These are phyloP conservation scores for Hylaeus anthracinus DNA, from an alignment of 1,140 invertebrate genomes.

Conservation along the genomic window DNA sequence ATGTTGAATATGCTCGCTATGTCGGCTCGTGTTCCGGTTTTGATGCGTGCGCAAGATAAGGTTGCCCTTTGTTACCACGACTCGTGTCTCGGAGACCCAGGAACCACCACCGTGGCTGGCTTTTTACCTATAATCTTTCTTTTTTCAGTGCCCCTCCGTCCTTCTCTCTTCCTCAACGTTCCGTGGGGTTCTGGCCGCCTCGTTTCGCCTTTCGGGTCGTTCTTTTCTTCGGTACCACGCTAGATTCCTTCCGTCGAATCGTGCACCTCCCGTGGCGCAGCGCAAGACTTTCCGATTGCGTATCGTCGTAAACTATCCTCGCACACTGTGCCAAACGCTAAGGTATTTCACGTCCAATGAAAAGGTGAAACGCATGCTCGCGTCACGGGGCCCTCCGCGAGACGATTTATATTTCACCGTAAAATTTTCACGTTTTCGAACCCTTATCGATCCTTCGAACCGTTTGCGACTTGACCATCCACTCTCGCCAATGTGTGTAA, in stretches of 20 bases:
- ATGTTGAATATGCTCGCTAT: conserved; percentile 79
- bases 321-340: neutral
- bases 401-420: too few species aligned
- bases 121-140: conserved; percentile 57
- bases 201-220: neutral
- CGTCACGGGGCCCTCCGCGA: too few species aligned
- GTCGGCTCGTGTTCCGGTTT: conserved; percentile 73
- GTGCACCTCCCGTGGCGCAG: conserved; percentile 38
- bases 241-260: conserved; percentile 48
- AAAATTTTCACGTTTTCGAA: too few species aligned
- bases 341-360: neutral
- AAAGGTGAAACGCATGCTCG: neutral
- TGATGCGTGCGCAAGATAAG: conserved; percentile 75
- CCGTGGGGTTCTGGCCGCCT: neutral
- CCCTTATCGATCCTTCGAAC: too few species aligned
- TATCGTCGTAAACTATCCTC: conserved; percentile 39
- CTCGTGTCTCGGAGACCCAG: conserved; percentile 74
- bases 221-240: conserved; percentile 16
- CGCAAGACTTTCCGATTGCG: conserved; percentile 25
- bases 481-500: too few species aligned
- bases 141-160: conserved; percentile 29
- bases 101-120: conserved; percentile 55
- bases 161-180: conserved; percentile 12
- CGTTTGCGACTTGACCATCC: too few species aligned
- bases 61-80: conserved; percentile 75